Percentiles rank a stretch among this genome's conserved stretches.
Conservation (phyloP, 2,797 vertebrate genomes). For the Molossus alvarezi region DNA sequence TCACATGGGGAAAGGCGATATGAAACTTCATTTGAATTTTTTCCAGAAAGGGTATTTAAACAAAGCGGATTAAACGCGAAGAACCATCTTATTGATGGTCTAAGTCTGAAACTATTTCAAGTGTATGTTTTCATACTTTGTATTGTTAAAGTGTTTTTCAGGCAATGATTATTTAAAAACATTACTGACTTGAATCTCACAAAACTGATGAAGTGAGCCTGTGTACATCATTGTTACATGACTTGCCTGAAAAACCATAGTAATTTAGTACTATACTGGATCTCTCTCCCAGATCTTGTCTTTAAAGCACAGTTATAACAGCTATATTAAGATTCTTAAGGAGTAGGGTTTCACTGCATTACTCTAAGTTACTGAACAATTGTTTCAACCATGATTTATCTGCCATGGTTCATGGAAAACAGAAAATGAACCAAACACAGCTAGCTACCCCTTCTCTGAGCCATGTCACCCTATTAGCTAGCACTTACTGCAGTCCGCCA, state of each 20-base stretch:
- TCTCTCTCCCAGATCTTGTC: background rate
- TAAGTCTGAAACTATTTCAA: slow-evolving; percentile 11
- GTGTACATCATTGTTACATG: background rate
- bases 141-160: background rate
- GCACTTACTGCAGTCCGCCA: background rate
- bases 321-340: background rate
- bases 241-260: background rate
- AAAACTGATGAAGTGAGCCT: background rate
- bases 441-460: background rate
- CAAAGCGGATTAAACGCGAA: background rate
- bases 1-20: background rate
- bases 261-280: background rate
- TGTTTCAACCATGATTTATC: background rate
- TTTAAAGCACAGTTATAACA: background rate
- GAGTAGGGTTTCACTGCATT: background rate
- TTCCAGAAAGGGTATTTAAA: background rate
- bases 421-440: background rate
- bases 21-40: background rate
- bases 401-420: background rate
- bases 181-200: background rate
- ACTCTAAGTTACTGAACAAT: background rate
- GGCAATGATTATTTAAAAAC: background rate
- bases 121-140: background rate
- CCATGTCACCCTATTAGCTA: background rate
- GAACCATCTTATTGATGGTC: background rate